phyloP scores from a whole-genome alignment of 2,888 invertebrate species.

The Cheilosia vulpina region DNA sequence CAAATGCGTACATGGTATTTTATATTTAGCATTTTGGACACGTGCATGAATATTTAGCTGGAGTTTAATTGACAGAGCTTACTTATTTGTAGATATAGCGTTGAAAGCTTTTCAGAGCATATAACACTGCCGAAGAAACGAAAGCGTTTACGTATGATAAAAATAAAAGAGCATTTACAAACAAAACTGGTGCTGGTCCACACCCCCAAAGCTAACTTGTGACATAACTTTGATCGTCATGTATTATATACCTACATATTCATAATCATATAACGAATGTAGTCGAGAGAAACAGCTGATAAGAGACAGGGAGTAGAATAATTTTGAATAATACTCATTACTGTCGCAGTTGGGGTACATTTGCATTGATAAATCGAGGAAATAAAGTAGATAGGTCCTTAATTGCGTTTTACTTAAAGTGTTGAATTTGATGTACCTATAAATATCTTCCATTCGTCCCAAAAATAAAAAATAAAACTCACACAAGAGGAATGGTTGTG shows the following conservation, averaged over 20 bases:
- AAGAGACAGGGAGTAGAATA: not conserved
- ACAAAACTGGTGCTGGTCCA: not conserved
- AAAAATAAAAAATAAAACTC: too few relatives aligned
- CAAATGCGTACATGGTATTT: not conserved
- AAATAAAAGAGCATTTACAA: not conserved
- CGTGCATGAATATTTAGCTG: constrained; percentile 6
- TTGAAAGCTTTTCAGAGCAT: not conserved
- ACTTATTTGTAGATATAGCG: not conserved
- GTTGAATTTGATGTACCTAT: too few relatives aligned
- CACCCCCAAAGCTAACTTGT: constrained; percentile 32
- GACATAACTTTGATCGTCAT: constrained; percentile 14
- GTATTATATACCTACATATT: not conserved
- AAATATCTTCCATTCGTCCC: too few relatives aligned
- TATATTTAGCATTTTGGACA: constrained; percentile 11
- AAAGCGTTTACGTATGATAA: constrained; percentile 2
- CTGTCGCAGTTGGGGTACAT: too few relatives aligned
- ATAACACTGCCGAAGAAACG: too few relatives aligned
- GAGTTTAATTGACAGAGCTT: not conserved
- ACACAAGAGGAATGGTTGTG: too few relatives aligned
- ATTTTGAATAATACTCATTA: not conserved
- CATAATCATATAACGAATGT: not conserved
- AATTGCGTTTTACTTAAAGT: too few relatives aligned
- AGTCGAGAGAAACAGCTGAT: constrained; percentile 11
- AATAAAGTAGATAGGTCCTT: too few relatives aligned
- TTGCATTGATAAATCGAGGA: too few relatives aligned